A percentile compares a stretch with the other conserved stretches of the same genome.
Conservation (phyloP, 2,888 invertebrate species). For the Enoplolaimus lenunculus region DNA sequence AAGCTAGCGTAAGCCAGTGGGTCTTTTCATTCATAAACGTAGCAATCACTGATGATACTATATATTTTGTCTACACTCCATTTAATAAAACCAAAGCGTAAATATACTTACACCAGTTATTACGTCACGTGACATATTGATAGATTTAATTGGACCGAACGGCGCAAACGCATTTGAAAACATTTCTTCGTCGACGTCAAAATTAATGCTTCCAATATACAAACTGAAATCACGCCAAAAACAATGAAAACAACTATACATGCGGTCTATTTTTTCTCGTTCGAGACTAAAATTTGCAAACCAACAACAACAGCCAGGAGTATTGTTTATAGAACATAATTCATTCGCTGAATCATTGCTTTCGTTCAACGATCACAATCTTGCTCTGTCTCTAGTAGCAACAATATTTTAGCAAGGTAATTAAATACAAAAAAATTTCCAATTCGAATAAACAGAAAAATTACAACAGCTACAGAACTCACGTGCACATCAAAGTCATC, state of each 20-base stretch:
- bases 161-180: slow-evolving; percentile 89
- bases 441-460: no score
- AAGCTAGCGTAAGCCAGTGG: no score
- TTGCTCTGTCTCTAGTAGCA: slow-evolving; percentile 1
- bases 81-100: not conserved
- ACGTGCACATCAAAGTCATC: slow-evolving; percentile 8
- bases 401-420: no score
- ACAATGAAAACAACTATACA: no score
- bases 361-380: not conserved
- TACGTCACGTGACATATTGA: slow-evolving; percentile 99
- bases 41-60: no score
- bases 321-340: no score
- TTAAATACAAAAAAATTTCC: not conserved
- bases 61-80: no score
- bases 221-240: no score
- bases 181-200: slow-evolving; percentile 95
- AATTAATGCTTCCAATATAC: slow-evolving; percentile 97
- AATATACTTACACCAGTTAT: slow-evolving; percentile 52
- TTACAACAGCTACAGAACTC: not conserved
- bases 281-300: no score
- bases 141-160: slow-evolving; percentile 98
- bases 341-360: not conserved
- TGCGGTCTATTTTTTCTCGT: no score
- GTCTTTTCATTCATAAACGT: no score
- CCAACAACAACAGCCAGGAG: no score